phyloP scores from a whole-genome alignment of 2,113 vertebrate species.

The Neodontobutis hainanensis region DNA sequence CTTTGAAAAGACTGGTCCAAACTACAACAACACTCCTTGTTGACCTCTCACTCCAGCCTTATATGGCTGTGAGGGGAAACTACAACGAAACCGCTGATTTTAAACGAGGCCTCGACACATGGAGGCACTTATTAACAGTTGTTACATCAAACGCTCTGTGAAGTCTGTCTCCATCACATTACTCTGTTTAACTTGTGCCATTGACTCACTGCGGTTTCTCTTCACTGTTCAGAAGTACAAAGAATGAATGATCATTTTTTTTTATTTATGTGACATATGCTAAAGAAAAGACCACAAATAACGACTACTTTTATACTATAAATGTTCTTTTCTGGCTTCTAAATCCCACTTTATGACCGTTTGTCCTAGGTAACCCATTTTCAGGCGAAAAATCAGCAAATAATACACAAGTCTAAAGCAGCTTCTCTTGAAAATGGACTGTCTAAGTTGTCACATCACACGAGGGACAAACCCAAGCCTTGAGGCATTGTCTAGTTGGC shows the following conservation, averaged over 20 bases:
- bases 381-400: no score
- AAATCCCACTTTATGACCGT: no score
- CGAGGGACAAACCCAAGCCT: conserved; percentile 13
- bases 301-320: neutral
- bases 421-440: no score
- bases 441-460: conserved; percentile 14
- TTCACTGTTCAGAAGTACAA: neutral
- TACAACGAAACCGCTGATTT: neutral
- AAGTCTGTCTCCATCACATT: neutral
- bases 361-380: no score
- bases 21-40: neutral
- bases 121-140: neutral
- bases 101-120: neutral
- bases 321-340: neutral
- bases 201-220: neutral
- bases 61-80: neutral
- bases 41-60: neutral
- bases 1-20: no score
- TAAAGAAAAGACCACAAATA: neutral
- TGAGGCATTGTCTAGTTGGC: conserved; percentile 31
- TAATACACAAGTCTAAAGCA: no score
- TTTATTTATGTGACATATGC: neutral
- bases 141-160: neutral
- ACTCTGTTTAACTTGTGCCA: neutral
- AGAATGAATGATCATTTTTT: neutral